Evolutionary conservation across 2,888 invertebrate species (phyloP), one percentile per base, ranked within the genome.

Genomic region (Nebria salina): DNA sequence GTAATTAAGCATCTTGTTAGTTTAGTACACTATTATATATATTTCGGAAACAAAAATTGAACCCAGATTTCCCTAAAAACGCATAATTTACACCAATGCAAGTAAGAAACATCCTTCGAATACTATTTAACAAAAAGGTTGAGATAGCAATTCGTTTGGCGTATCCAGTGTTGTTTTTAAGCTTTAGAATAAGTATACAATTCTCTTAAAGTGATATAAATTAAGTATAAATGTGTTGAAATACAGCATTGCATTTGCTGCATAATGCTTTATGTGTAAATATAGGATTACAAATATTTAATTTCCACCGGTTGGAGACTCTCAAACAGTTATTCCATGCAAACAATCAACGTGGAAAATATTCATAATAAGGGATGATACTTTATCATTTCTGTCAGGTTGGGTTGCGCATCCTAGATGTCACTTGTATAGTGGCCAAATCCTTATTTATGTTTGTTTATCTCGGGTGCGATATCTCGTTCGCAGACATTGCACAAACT

Each of bases 391-490:
- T 75, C 64, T 42, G 80, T 75, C 80, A 79, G 75, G 72, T 34
- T 73, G 65, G 78, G 66, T 42, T 74, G 66, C 34, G 73, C 72
- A 75, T 75, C 72, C 34, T 75, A 70, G 13, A 54, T 54, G 74
- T 80, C 75, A 75, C 70, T 75, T 8, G 65, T 84, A 82, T 83
- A 81, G 83, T 82, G 84, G 54, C 82, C 83, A 86, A 86, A 86
- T 86, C 86, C 85, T 86, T 86, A 85, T 86, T 86, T 86, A 86
- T 86, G 85, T 84, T 84, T 85, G 83, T 82, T 85, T 84, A 85
- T 84, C 84, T 84, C 83, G 82, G 82, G 83, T 83, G 84, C 83
- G 34, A 75, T 11, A 72, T 75, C 75, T 75, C 74, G 20, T 68
- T 34, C 9, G 54, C 79, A 73, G 34, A 15, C 70, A 25, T 54